A percentile compares a stretch with the other conserved stretches of the same genome.
phyloP scores from a whole-genome alignment of 2,113 vertebrate genomes.

The Thamnaconus septentrionalis region DNA sequence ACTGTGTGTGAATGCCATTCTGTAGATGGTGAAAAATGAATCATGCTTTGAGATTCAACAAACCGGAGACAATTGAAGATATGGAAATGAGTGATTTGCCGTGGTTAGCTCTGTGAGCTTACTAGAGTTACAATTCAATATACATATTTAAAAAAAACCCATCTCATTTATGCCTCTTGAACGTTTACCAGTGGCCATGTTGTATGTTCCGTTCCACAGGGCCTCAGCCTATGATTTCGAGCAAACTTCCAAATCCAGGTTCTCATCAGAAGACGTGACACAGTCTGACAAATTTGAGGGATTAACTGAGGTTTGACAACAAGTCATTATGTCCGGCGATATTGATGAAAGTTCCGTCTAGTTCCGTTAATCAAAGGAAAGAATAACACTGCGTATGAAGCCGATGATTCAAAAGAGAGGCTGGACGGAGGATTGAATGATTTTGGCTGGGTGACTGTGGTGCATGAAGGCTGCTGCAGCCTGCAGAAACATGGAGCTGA shows the following conservation, averaged over 20 bases:
- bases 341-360: constrained; percentile 49
- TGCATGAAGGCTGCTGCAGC: constrained; percentile 1
- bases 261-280: constrained; percentile 9
- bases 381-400: constrained; percentile 37
- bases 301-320: constrained; percentile 43
- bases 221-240: constrained; percentile 34
- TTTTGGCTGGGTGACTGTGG: constrained; percentile 6
- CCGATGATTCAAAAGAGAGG: neutral
- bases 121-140: no score
- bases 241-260: constrained; percentile 11
- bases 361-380: constrained; percentile 54
- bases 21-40: no score
- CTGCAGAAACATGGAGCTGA: constrained; percentile 18
- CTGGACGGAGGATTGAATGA: constrained; percentile 17
- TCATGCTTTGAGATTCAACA: no score
- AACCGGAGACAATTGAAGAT: no score
- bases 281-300: constrained; percentile 20
- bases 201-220: neutral
- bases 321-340: constrained; percentile 37
- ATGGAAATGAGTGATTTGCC: no score
- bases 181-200: no score
- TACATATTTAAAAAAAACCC: no score
- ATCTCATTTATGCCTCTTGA: no score
- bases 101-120: no score
- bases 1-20: no score